These are phyloP conservation scores for Macroramphosus scolopax DNA, from an alignment of 2,797 vertebrate genomes.

Conservation along the genomic window DNA sequence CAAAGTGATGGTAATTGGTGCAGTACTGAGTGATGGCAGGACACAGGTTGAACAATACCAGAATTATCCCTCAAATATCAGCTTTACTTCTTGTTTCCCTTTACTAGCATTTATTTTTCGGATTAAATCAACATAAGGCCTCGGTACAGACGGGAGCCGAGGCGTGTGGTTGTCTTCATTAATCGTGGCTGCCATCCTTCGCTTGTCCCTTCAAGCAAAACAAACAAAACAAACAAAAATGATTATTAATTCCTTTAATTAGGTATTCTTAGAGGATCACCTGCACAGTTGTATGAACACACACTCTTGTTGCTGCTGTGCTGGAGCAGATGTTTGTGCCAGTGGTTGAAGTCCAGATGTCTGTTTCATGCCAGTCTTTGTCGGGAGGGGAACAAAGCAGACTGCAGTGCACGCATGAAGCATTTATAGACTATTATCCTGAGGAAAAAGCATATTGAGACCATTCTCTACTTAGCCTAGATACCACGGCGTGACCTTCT, in stretches of 20 bases:
- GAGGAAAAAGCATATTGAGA: constrained; percentile 31
- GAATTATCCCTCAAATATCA: too few species aligned
- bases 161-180: too few species aligned
- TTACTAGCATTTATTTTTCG: too few species aligned
- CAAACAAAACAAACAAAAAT: constrained; percentile 31
- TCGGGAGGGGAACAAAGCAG: constrained; percentile 27
- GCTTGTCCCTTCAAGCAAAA: constrained; percentile 16
- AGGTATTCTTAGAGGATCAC: constrained; percentile 48
- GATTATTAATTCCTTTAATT: too few species aligned
- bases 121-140: too few species aligned
- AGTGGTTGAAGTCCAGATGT: constrained; percentile 61
- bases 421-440: constrained; percentile 49
- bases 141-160: too few species aligned
- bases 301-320: constrained; percentile 35
- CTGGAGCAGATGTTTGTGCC: constrained; percentile 53
- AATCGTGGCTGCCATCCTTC: too few species aligned
- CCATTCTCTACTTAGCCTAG: constrained; percentile 25
- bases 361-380: constrained; percentile 29
- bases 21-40: too few species aligned
- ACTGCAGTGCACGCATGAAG: constrained; percentile 24
- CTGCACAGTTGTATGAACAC: constrained; percentile 34
- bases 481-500: constrained; percentile 33
- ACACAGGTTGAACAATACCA: too few species aligned
- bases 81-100: too few species aligned
- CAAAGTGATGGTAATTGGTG: too few species aligned